phyloP scores from a whole-genome alignment of 2,113 vertebrate genomes.

The Salvator merianae region DNA sequence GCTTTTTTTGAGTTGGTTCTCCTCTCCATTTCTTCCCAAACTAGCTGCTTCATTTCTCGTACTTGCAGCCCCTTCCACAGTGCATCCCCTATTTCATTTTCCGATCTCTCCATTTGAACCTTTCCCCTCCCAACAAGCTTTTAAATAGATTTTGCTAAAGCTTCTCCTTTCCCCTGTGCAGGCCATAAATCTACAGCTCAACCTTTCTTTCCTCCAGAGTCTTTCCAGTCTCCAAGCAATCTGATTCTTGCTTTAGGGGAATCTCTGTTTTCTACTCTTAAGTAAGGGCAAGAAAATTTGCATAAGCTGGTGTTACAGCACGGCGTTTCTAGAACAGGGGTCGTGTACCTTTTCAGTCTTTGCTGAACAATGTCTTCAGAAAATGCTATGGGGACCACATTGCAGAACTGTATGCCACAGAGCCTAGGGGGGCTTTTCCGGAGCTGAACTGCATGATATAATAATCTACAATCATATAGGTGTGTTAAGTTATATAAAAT shows the following conservation, averaged over 20 bases:
- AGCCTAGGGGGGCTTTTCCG: neutral
- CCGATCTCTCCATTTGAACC: neutral
- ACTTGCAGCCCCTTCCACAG: neutral
- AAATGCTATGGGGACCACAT: neutral
- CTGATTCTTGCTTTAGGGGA: slow-evolving; percentile 26
- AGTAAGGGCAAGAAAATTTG: slow-evolving; percentile 4
- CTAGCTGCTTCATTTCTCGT: slow-evolving; percentile 1
- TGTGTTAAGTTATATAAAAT: neutral
- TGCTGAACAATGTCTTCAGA: neutral
- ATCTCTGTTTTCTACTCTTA: slow-evolving; percentile 33
- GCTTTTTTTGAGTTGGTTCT: neutral
- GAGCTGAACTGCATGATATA: neutral
- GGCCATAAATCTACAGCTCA: slow-evolving; percentile 44
- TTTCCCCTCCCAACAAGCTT: slow-evolving; percentile 14
- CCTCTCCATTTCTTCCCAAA: neutral
- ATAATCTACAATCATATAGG: neutral
- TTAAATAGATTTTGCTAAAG: slow-evolving; percentile 25
- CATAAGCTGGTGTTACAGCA: neutral
- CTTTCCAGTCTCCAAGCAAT: slow-evolving; percentile 38
- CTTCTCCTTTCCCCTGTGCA: slow-evolving; percentile 4
- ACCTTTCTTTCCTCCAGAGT: neutral
- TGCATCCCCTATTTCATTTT: slow-evolving; percentile 19
- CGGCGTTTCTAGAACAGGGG: neutral
- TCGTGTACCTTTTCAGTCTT: neutral
- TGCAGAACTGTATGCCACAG: neutral